Conservation (phyloP, 1,140 invertebrate species). For the Ceratosolen fusciceps region DNA sequence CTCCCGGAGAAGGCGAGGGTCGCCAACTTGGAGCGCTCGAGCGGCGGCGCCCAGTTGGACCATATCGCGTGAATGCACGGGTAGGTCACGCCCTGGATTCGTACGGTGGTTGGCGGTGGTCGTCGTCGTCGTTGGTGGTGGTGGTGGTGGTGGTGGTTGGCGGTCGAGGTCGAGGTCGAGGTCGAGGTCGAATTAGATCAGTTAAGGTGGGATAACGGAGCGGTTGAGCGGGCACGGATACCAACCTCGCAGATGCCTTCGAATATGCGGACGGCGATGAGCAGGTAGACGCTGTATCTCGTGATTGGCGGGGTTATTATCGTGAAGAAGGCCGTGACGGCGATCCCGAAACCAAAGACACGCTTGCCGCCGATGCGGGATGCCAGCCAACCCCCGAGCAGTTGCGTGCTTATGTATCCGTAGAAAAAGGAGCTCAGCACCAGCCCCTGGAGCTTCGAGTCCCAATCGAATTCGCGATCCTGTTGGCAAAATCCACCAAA, state of each 20-base stretch:
- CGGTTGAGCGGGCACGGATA: neutral
- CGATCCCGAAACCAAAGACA: slow-evolving; percentile 85
- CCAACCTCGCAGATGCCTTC: slow-evolving; percentile 92
- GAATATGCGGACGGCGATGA: slow-evolving; percentile 83
- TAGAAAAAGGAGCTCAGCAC: slow-evolving; percentile 92
- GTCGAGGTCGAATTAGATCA: too few relatives aligned
- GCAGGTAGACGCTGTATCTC: slow-evolving; percentile 77
- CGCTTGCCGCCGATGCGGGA: slow-evolving; percentile 79
- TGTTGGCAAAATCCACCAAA: slow-evolving; percentile 58
- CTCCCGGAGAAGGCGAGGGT: slow-evolving; percentile 87
- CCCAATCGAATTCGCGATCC: slow-evolving; percentile 85
- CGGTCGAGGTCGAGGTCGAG: too few relatives aligned
- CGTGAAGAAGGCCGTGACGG: slow-evolving; percentile 85
- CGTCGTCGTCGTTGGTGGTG: too few relatives aligned
- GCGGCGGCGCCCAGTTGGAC: slow-evolving; percentile 89
- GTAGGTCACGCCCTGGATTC: slow-evolving; percentile 90
- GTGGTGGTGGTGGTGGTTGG: too few relatives aligned
- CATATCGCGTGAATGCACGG: slow-evolving; percentile 91
- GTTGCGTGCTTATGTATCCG: slow-evolving; percentile 82
- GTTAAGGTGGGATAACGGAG: too few relatives aligned
- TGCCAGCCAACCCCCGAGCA: slow-evolving; percentile 82
- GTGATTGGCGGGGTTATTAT: slow-evolving; percentile 86
- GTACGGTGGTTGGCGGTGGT: too few relatives aligned
- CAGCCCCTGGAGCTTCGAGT: slow-evolving; percentile 82
- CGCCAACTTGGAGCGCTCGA: slow-evolving; percentile 84